Evolutionary conservation across 2,888 invertebrate genomes (phyloP), one percentile per base, ranked within the genome.

Genomic region (Drosophila leonis): DNA sequence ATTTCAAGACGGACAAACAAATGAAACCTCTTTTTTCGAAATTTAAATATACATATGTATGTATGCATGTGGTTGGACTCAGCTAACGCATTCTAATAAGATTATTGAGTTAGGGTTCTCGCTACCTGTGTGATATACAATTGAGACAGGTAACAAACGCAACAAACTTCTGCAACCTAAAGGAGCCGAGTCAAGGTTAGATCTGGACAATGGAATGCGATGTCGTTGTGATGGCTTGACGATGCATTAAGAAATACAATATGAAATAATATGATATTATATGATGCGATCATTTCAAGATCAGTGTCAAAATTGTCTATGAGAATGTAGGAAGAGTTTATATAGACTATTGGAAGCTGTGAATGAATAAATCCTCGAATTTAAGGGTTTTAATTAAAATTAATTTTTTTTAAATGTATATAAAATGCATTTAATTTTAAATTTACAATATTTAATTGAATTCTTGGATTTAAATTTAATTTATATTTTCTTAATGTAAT

Each of bases 21-120:
- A 72, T 46, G 27, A 39, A 54, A 29, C 74, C 64, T 41, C 65
- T 74, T 27, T 73, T 63, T 29, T 29, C 24, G n/a, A 46, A 66
- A 82, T 75, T 71, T 65, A 82, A 68, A 18, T 41, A 18, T 4
- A 33, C 24, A n/a, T 41, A 20, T 70, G 39, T 31, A 13, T n/a
- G 13, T 20, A 31, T 20, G 13, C 6, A 24, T 72, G 44, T 54
- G 18, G 52, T 24, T 57, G 29, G 52, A 31, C 63, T 24, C 48
- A 7, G 42, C 71, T 54, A 71, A 74, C 51, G 71, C 83, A 83
- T 86, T 84, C 83, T 78, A 75, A 81, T 80, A 77, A 66, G 81
- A 79, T 68, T 75, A 66, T 67, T 44, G 44, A 24, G 37, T 33
- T 55, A 4, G 44, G 29, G 41, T 33, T 42, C 5, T 5, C n/a